Evolutionary conservation across 1,140 invertebrate species (phyloP), one percentile per base, ranked within the genome.

Genomic region (Euura saliciscinereae): DNA sequence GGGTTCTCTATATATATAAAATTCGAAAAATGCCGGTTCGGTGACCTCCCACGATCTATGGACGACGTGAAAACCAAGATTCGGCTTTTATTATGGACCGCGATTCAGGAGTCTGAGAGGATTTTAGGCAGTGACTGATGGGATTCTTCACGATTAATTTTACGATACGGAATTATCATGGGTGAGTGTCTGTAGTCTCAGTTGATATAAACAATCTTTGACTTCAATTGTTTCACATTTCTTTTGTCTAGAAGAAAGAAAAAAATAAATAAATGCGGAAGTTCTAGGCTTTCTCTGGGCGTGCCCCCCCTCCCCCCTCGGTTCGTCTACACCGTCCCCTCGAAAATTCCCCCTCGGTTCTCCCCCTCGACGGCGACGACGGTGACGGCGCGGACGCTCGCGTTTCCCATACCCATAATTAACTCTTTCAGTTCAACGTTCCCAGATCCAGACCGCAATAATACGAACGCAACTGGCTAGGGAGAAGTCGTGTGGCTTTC

Each of bases 401-500:
- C 6, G 51, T 59, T 59, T 59, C 51, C 51, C 51, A 11, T n/a
- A 59, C 51, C 51, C 51, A 59, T 59, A 59, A 59, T 59, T 59
- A 59, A 59, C 51, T 59, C 8, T 11, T n/a, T 59, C 51, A n/a
- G 51, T n/a, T 11, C 51, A 28, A 28, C 28, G 28, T 28, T 28
- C 28, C 28, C 28, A 28, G 28, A 28, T 28, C 28, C 28, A 28
- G 28, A 28, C 28, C 28, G 28, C 28, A 28, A 28, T 28, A 28
- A 28, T 28, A 28, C 28, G 28, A 28, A 28, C 28, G 28, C 28
- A 1, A 28, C 28, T 28, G 28, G 28, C 28, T 28, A 28, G 28
- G 28, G 28, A 1, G 28, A 28, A 28, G 28, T 28, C 28, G 28
- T 28, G 28, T 28, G 28, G 28, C 28, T 28, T 28, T 28, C 28